A percentile compares a stretch with the other conserved stretches of the same genome.
phyloP scores from a whole-genome alignment of 2,888 invertebrate genomes.

The Carpatolechia fugitivella region DNA sequence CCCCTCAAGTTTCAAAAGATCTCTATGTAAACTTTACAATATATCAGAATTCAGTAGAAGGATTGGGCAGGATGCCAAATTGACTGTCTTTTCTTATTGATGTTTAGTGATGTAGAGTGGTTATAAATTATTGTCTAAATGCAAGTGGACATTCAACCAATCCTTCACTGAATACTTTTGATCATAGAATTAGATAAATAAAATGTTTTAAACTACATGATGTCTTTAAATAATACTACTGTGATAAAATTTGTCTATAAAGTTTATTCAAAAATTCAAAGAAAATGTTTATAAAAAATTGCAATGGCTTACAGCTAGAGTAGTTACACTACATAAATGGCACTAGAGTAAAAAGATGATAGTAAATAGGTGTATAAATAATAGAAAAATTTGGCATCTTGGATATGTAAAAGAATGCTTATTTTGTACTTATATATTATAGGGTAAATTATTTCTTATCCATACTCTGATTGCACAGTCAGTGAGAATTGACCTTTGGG shows the following conservation, averaged over 20 bases:
- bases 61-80: slow-evolving; percentile 48
- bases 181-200: slow-evolving; percentile 69
- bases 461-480: slow-evolving; percentile 95
- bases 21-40: slow-evolving; percentile 73
- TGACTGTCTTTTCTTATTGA: slow-evolving; percentile 31
- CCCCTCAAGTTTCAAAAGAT: slow-evolving; percentile 60
- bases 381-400: slow-evolving; percentile 62
- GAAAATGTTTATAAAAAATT: slow-evolving; percentile 32
- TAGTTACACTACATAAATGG: slow-evolving; percentile 68
- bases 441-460: slow-evolving; percentile 60
- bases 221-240: slow-evolving; percentile 28
- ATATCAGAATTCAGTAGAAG: slow-evolving; percentile 45
- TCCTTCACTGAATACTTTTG: slow-evolving; percentile 59
- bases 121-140: slow-evolving; percentile 29
- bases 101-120: slow-evolving; percentile 31
- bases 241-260: slow-evolving; percentile 7
- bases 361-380: slow-evolving; percentile 44
- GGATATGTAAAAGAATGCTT: slow-evolving; percentile 62
- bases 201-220: slow-evolving; percentile 60
- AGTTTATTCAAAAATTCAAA: slow-evolving; percentile 13
- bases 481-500: slow-evolving; percentile 90
- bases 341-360: slow-evolving; percentile 46
- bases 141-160: slow-evolving; percentile 44
- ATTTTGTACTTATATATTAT: slow-evolving; percentile 46
- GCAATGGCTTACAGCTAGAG: slow-evolving; percentile 43